Percentiles rank a stretch among this genome's conserved stretches.
Conservation (phyloP, 2,797 vertebrate species). For the Cuculus canorus region DNA sequence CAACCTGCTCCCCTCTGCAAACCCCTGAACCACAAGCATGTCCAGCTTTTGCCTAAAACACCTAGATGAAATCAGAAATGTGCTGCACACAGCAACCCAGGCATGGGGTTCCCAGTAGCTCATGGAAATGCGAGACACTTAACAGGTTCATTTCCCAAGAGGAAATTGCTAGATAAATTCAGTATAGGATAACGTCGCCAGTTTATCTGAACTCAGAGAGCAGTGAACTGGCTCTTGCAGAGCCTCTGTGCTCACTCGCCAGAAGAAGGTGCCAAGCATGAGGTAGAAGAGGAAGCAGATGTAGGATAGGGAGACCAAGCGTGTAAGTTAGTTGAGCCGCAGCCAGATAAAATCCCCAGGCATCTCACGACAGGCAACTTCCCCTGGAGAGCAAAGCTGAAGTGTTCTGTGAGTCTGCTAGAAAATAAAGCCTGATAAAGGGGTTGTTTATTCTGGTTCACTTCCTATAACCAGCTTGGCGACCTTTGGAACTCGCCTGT, state of each 20-base stretch:
- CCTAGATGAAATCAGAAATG: neutral
- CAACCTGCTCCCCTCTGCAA: neutral
- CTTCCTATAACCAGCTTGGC: conserved; percentile 13
- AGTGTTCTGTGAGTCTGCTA: neutral
- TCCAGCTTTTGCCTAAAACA: neutral
- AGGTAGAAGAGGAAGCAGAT: conserved; percentile 53
- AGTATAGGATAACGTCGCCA: neutral
- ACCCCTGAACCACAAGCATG: neutral
- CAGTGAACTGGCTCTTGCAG: neutral
- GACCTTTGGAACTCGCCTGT: neutral
- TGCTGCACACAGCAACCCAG: accelerated
- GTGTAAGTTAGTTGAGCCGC: neutral
- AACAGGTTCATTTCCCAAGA: neutral
- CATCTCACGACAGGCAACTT: neutral
- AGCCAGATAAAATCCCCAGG: conserved; percentile 30
- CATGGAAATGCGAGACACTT: neutral
- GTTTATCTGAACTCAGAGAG: neutral
- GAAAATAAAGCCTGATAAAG: conserved; percentile 38
- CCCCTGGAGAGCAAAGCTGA: neutral
- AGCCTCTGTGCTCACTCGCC: neutral
- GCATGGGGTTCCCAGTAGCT: neutral
- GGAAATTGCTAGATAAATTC: neutral
- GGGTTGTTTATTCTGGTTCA: conserved; percentile 54
- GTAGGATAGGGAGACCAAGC: conserved; percentile 26
- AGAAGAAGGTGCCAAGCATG: conserved; percentile 10